phyloP scores from a whole-genome alignment of 2,113 vertebrate species.

The Cheirogaleus medius region DNA sequence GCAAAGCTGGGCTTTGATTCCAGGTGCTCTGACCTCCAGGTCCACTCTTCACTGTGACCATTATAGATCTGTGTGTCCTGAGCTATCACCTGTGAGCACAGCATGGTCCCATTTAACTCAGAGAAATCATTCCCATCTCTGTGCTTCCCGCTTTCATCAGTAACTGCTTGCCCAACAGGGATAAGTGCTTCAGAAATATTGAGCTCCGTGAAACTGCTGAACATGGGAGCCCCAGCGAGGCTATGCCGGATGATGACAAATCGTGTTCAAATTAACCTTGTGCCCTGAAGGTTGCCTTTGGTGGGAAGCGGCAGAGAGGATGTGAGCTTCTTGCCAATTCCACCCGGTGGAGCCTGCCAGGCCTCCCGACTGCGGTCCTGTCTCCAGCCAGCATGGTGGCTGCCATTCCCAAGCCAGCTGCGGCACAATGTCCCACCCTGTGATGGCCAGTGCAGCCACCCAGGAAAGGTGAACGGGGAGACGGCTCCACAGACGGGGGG shows the following conservation, averaged over 20 bases:
- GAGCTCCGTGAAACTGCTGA: background rate
- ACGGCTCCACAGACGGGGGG: accelerated
- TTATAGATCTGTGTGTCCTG: background rate
- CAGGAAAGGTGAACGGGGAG: background rate
- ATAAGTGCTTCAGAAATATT: background rate
- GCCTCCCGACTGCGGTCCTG: background rate
- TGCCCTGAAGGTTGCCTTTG: constrained; percentile 49
- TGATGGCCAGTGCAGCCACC: background rate
- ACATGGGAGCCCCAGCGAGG: background rate
- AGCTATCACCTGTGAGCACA: background rate
- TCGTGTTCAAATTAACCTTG: background rate
- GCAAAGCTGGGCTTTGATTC: background rate
- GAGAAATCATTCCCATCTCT: background rate
- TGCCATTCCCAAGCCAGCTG: accelerated
- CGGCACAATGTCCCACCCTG: background rate
- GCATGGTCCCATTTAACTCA: background rate
- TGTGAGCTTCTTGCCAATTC: background rate
- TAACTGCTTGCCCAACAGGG: background rate
- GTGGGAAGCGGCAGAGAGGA: background rate
- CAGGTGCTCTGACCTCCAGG: background rate
- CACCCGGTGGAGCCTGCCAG: background rate
- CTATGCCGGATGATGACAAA: background rate
- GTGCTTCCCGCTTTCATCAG: background rate
- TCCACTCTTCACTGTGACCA: background rate
- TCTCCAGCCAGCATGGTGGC: background rate